Conservation (phyloP, 2,888 invertebrate species). For the Chrysolina oricalcia region DNA sequence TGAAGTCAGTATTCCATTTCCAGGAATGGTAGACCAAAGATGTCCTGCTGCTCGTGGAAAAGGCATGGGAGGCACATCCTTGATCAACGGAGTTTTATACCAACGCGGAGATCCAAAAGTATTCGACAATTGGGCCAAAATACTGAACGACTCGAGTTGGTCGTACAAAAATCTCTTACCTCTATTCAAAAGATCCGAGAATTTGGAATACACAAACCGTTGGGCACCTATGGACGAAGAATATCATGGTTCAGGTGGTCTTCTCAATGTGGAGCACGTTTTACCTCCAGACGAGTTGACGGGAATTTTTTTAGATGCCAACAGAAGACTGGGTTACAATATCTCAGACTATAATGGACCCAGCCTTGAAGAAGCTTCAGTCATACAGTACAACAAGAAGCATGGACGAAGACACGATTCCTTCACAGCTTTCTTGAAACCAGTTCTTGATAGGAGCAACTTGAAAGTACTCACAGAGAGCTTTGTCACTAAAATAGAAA, state of each 20-base stretch:
- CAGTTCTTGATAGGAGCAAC: constrained; percentile 77
- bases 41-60: constrained; percentile 65
- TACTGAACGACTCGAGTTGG: constrained; percentile 67
- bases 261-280: constrained; percentile 50
- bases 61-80: constrained; percentile 73
- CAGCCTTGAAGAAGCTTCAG: constrained; percentile 77
- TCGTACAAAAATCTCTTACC: constrained; percentile 76
- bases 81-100: constrained; percentile 73
- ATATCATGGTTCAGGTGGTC: constrained; percentile 46
- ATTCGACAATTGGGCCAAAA: constrained; percentile 71
- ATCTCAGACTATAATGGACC: constrained; percentile 81
- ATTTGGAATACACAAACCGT: constrained; percentile 37
- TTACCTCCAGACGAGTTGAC: constrained; percentile 39
- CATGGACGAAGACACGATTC: constrained; percentile 84
- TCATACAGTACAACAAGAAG: constrained; percentile 79
- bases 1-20: constrained; percentile 77
- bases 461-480: constrained; percentile 81
- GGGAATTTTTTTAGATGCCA: constrained; percentile 77
- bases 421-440: constrained; percentile 83
- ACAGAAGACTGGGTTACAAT: constrained; percentile 79
- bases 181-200: constrained; percentile 63
- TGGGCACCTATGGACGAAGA: constrained; percentile 33
- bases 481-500: constrained; percentile 77
- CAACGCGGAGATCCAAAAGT: constrained; percentile 71
- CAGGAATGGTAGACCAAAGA: background rate